Conservation (phyloP, 2,113 vertebrate species). For the Terrapene triunguis region DNA sequence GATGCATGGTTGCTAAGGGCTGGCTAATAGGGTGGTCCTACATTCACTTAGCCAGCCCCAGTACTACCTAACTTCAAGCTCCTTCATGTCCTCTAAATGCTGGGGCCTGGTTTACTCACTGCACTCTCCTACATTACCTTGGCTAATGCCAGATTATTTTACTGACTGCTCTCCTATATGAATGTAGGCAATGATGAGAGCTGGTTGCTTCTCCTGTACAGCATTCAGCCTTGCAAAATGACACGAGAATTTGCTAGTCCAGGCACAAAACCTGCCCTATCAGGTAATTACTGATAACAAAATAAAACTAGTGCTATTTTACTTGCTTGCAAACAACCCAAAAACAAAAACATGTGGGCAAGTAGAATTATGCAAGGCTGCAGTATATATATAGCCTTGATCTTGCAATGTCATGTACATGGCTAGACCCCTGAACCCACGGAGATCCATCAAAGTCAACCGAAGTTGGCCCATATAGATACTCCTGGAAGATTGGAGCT, state of each 20-base stretch:
- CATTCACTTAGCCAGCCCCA: not conserved
- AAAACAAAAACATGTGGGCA: not conserved
- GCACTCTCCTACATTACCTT: not conserved
- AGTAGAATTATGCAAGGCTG: not conserved
- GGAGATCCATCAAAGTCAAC: not conserved
- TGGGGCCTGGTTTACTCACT: fast-evolving
- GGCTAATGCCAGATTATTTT: not conserved
- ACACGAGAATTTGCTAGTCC: not conserved
- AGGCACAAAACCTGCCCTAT: not conserved
- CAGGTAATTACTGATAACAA: not conserved
- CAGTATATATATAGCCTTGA: not conserved
- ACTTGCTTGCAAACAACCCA: not conserved
- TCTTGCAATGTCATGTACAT: not conserved
- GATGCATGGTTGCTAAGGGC: too few relatives aligned
- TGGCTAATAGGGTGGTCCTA: not conserved
- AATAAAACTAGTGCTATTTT: not conserved
- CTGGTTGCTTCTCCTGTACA: not conserved
- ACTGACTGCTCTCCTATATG: not conserved
- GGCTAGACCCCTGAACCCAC: not conserved
- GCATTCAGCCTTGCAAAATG: not conserved
- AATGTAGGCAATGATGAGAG: fast-evolving
- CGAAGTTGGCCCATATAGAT: not conserved
- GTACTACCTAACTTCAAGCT: not conserved
- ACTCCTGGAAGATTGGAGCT: not conserved
- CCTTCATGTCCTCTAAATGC: not conserved